Conservation (phyloP, 2,113 vertebrate genomes). For the Diphyllodes magnificus region DNA sequence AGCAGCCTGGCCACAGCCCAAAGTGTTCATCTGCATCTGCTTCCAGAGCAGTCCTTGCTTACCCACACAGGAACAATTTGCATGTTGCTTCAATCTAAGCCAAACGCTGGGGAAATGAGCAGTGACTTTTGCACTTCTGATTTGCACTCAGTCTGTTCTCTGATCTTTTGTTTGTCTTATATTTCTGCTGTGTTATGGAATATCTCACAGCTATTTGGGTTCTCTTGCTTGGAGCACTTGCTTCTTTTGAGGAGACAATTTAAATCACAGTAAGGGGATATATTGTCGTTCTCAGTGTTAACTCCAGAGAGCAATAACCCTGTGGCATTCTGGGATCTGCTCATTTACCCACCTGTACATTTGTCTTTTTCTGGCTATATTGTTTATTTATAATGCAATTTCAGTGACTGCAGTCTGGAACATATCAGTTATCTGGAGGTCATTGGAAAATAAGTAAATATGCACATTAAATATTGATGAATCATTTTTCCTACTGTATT, state of each 20-base stretch:
- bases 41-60: neutral
- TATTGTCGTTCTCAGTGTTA: neutral
- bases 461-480: neutral
- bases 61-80: neutral
- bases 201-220: neutral
- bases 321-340: neutral
- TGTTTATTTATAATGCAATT: neutral
- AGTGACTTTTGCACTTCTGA: neutral
- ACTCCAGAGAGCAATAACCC: neutral
- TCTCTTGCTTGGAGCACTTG: neutral
- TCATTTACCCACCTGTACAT: neutral
- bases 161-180: neutral
- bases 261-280: neutral
- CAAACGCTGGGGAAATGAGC: neutral
- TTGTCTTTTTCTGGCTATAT: neutral
- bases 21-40: neutral
- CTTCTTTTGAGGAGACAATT: neutral
- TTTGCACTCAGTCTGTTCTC: neutral
- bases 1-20: neutral
- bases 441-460: slow-evolving; percentile 10
- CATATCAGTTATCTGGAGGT: neutral
- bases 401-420: neutral
- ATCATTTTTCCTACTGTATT: neutral
- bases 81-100: neutral
- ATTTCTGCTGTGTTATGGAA: neutral